These are phyloP conservation scores for Emydocephalus ijimae DNA, from an alignment of 2,113 vertebrate genomes.

Conservation along the genomic window DNA sequence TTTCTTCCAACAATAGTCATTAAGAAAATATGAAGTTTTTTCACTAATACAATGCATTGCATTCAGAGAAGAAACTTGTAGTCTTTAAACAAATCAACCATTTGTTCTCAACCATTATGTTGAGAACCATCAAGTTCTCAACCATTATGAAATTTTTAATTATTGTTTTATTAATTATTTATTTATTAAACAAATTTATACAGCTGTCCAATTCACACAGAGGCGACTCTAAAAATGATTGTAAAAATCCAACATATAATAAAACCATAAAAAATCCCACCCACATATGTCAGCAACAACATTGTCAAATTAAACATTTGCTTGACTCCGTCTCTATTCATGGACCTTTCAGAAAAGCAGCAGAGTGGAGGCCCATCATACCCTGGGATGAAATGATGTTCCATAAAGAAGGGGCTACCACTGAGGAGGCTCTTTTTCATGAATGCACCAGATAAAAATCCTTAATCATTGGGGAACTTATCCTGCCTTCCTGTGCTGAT, in stretches of 20 bases:
- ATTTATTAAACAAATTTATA: too few species aligned
- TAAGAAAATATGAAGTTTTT: neutral
- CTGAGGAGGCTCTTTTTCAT: neutral
- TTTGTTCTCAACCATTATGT: slow-evolving; percentile 4
- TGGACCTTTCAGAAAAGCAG: neutral
- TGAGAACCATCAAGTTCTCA: neutral
- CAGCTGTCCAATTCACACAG: neutral
- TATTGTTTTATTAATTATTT: slow-evolving; percentile 2
- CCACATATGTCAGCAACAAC: neutral
- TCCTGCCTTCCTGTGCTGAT: neutral
- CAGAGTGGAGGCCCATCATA: neutral
- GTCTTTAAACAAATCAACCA: slow-evolving; percentile 8
- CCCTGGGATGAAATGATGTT: neutral
- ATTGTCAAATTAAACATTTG: neutral
- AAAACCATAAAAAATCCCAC: neutral
- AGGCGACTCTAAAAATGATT: neutral
- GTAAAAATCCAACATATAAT: neutral
- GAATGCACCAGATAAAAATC: neutral
- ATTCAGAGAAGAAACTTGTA: slow-evolving; percentile 12
- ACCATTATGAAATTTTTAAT: slow-evolving; percentile 13
- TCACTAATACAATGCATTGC: neutral
- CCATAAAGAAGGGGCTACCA: neutral
- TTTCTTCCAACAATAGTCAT: too few species aligned
- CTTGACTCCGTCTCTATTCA: neutral
- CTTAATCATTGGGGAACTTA: neutral